Base-by-base conservation (phyloP, 2,113 vertebrate genomes). In the Anoplopoma fimbria region DNA sequence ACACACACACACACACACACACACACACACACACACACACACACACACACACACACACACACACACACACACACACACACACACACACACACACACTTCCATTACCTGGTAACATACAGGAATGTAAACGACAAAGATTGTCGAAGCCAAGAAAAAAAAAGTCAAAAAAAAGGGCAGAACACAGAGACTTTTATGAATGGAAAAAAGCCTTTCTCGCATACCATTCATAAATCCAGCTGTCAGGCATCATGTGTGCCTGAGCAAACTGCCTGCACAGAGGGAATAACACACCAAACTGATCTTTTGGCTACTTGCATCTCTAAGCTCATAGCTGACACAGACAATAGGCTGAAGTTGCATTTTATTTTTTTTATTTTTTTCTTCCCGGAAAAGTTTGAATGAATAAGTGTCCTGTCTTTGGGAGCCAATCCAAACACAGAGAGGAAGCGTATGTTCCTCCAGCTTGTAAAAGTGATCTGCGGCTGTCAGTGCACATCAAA, bases 51-150 rank as follows among this genome's bases (percentile, higher is more conserved):
- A 64, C 42, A 36, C 42, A 36, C 58, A 75, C 72, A 36, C 45
- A 93, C 81, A 91, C 65, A 71, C 85, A 67, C 60, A 23, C 63
- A 55, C 21, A 40, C 70, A 72, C 53, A n/a, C 45, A 64, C 61
- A n/a, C 45, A 64, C 62, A 77, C 73, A 64, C 42, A 36, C 42
- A 36, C 58, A 75, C 72, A 36, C 45, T 42, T 87, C 87, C 74
- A 83, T 90, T 91, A 93, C 90, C 79, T 91, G 86, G 84, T 88
- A 89, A 82, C 87, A 91, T 92, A 82, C 91, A 91, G 85, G 88
- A 94, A 92, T 93, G 93, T 93, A 93, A 94, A 95, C 93, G 91
- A 85, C 82, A 89, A 87, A 92, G 87, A 93, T 92, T 90, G 90
- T 57, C 1, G 0, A 45, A 75, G 62, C 36, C 81, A 88, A 77